Conservation (phyloP, 2,113 vertebrate species). For the Pongo pygmaeus region DNA sequence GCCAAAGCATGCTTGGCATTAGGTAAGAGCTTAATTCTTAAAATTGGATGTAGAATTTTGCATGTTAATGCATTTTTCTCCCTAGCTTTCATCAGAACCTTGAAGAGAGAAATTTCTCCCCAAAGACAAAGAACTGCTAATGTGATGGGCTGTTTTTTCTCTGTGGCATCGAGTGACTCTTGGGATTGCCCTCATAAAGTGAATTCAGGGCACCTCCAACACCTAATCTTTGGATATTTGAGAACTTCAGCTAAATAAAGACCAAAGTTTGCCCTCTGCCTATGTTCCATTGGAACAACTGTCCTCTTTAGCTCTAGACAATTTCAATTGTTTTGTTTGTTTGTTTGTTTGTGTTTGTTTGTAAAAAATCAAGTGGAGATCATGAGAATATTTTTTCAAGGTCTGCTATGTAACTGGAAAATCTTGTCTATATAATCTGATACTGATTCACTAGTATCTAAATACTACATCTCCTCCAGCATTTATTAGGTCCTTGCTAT, state of each 20-base stretch:
- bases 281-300: neutral
- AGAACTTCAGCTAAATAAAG: neutral
- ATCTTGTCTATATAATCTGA: neutral
- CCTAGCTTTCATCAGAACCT: neutral
- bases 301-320: neutral
- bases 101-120: neutral
- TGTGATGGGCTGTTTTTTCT: neutral
- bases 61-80: neutral
- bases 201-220: neutral
- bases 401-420: neutral
- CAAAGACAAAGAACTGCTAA: neutral
- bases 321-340: neutral
- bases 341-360: too few relatives aligned
- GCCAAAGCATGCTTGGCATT: neutral
- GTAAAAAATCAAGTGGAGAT: neutral
- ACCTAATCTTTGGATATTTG: neutral
- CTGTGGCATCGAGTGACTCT: neutral
- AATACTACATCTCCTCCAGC: neutral
- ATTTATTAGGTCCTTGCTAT: neutral
- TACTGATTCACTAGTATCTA: neutral
- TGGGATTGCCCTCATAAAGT: neutral
- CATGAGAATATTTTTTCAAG: neutral
- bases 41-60: neutral
- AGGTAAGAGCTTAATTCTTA: neutral
- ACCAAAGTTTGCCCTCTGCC: neutral